A percentile compares a stretch with the other conserved stretches of the same genome.
phyloP scores from a whole-genome alignment of 1,140 invertebrate species.

The Drosophila persimilis region DNA sequence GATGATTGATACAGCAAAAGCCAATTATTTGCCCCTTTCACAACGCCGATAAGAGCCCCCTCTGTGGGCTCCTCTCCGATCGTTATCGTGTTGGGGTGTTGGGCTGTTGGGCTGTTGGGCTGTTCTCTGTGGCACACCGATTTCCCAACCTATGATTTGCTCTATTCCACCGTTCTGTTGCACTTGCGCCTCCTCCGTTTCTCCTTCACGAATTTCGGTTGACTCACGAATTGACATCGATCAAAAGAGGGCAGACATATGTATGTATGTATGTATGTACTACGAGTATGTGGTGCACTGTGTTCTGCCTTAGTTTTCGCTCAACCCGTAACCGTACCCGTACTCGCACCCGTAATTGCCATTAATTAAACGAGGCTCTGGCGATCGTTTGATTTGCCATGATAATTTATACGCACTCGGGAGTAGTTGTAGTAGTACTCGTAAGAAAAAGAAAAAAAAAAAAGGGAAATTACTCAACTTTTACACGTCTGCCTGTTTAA shows the following conservation, averaged over 20 bases:
- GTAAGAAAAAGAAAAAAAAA: too few species aligned
- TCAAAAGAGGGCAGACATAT: slow-evolving; percentile 54
- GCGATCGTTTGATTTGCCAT: slow-evolving; percentile 63
- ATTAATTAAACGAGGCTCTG: slow-evolving; percentile 59
- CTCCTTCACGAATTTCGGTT: slow-evolving; percentile 28
- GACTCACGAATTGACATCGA: slow-evolving; percentile 74
- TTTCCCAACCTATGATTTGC: slow-evolving; percentile 29
- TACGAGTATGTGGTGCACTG: slow-evolving; percentile 2
- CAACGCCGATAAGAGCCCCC: too few species aligned
- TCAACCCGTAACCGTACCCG: too few species aligned
- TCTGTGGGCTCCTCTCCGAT: too few species aligned
- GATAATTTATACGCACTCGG: slow-evolving; percentile 65
- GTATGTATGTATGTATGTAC: not conserved
- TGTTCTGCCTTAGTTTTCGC: slow-evolving; percentile 10
- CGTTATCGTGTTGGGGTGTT: too few species aligned
- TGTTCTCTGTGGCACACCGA: not conserved
- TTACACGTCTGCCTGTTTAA: not conserved
- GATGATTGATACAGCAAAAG: slow-evolving; percentile 16
- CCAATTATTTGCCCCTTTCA: too few species aligned
- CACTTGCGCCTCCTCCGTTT: slow-evolving; percentile 9
- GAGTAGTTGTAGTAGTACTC: slow-evolving; percentile 21
- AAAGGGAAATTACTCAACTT: slow-evolving; percentile 23
- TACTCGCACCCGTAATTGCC: slow-evolving; percentile 28
- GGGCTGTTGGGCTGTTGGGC: too few species aligned
- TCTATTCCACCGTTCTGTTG: slow-evolving; percentile 7